Base-by-base conservation (phyloP, 2,888 invertebrate species). In the Drosophila hamatofila region DNA sequence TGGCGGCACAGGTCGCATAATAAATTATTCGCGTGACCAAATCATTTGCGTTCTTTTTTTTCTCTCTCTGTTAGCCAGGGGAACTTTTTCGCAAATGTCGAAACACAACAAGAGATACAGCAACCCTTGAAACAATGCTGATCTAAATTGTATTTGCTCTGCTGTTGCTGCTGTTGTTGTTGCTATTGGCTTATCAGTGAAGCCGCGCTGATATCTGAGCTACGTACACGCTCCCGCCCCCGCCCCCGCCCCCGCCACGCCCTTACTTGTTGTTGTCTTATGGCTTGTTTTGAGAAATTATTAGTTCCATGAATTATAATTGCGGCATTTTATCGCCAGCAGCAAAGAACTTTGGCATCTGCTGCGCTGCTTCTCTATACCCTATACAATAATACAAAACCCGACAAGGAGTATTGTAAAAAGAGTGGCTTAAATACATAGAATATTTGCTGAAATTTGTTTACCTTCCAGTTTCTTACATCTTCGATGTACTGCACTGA, bases 1-100 rank as follows among this genome's bases (percentile, higher is more conserved):
- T 88, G 74, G 72, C 72, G 74, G 78, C 78, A 71, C 72, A 77
- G 88, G 80, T 88, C 85, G 82, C 83, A 89, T 89, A 89, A 86
- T 86, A 86, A 86, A 89, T 86, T 88, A 89, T 85, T 86, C 88
- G 86, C 86, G 86, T 86, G 86, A 86, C 86, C 90, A 88, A 88
- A 89, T 85, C 82, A 88, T 88, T 86, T 86, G 89, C 89, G 72
- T 73, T 84, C 27, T 37, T 52, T 14, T 35, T 14, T 30, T 30
- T 3, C 33, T 33, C 12, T 12, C 18, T 33, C 27, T 49, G 18
- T 23, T n/a, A 14, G 21, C 21, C 72, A 61, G 81, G 83, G 70
- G 71, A 75, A 75, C 46, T 59, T 68, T 72, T 84, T 79, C 30
- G 72, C 75, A 76, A 88, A 72, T 71, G 73, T 67, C 66, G 71